A percentile compares a stretch with the other conserved stretches of the same genome.
Conservation (phyloP, 1,140 invertebrate genomes). For the Calliopsis andreniformis region DNA sequence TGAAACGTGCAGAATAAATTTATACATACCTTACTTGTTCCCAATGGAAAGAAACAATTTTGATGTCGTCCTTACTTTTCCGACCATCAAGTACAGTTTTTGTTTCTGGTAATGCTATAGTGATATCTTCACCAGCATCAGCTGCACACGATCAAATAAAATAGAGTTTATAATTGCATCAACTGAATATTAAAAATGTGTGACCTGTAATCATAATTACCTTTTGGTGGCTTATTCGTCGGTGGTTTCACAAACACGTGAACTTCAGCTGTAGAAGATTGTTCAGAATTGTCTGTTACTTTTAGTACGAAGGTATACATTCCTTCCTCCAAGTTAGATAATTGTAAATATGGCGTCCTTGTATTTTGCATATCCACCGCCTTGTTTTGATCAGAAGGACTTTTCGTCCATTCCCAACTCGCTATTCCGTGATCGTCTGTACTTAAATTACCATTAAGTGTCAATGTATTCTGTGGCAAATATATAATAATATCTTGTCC, state of each 20-base stretch:
- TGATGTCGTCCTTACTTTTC: slow-evolving; percentile 91
- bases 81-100: slow-evolving; percentile 90
- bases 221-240: slow-evolving; percentile 91
- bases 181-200: not conserved
- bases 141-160: slow-evolving; percentile 81
- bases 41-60: slow-evolving; percentile 92
- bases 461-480: slow-evolving; percentile 93
- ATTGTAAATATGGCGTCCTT: slow-evolving; percentile 91
- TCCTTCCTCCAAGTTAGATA: slow-evolving; percentile 95
- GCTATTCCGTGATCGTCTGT: slow-evolving; percentile 96
- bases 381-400: slow-evolving; percentile 91
- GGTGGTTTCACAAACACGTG: slow-evolving; percentile 96
- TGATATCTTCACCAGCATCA: slow-evolving; percentile 83
- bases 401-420: slow-evolving; percentile 97
- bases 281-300: slow-evolving; percentile 94
- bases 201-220: slow-evolving; percentile 73
- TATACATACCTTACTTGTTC: slow-evolving; percentile 83
- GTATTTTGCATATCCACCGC: slow-evolving; percentile 97
- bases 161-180: slow-evolving; percentile 4
- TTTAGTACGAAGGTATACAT: slow-evolving; percentile 97
- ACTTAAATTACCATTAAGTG: slow-evolving; percentile 93
- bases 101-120: slow-evolving; percentile 90
- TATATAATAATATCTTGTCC: slow-evolving; percentile 95
- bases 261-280: slow-evolving; percentile 92
- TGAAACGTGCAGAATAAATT: slow-evolving; percentile 1